Evolutionary conservation across 2,797 vertebrate genomes (phyloP).

Genomic region (Helicolenus hilgendorfi): DNA sequence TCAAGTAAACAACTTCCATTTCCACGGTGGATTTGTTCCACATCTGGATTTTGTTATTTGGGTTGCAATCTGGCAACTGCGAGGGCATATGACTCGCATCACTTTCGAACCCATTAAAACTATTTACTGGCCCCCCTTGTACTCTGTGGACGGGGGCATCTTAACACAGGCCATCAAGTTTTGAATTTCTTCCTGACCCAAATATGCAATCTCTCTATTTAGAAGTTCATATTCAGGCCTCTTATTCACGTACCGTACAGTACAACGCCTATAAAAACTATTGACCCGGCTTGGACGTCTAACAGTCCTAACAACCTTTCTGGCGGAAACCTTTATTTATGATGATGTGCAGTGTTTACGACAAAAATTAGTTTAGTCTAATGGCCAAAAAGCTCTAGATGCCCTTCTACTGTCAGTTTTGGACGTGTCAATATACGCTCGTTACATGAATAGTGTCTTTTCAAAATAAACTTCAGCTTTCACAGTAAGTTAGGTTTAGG

Average conservation of each 20-base stretch:
- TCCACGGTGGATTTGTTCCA: neutral
- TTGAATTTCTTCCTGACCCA: neutral
- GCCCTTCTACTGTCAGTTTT: rapidly evolving
- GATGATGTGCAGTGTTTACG: neutral
- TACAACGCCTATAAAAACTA: neutral
- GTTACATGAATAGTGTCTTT: rapidly evolving
- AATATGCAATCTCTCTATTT: neutral
- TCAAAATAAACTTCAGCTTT: too few species aligned
- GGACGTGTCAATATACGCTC: too few species aligned
- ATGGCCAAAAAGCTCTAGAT: too few species aligned
- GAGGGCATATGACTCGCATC: neutral
- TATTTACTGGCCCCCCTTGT: neutral
- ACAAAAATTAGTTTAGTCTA: neutral
- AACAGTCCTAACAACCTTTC: too few species aligned
- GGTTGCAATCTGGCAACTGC: neutral
- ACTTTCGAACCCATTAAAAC: neutral
- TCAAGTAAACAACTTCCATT: neutral
- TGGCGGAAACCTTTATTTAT: neutral
- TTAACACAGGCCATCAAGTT: neutral
- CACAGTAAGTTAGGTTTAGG: too few species aligned
- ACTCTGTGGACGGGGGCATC: neutral
- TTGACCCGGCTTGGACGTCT: neutral
- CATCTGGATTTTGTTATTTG: neutral
- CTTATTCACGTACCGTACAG: neutral
- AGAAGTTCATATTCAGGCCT: neutral